A percentile compares a stretch with the other conserved stretches of the same genome.
These are phyloP conservation scores for Phlogophora meticulosa DNA, from an alignment of 2,888 invertebrate genomes.

Conservation along the genomic window DNA sequence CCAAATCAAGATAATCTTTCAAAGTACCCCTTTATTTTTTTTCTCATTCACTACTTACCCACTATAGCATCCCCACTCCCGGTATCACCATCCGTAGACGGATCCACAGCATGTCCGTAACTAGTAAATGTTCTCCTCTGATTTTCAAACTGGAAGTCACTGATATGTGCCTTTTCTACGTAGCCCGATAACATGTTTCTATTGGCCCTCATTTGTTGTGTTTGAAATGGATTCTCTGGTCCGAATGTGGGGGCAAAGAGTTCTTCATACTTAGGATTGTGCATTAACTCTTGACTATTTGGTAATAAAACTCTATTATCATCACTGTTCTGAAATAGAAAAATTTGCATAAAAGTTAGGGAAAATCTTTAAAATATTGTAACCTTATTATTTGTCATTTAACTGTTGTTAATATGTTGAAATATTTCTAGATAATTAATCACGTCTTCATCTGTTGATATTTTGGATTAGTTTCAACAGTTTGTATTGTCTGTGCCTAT, in stretches of 20 bases:
- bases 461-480: too few species aligned
- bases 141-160: conserved; percentile 99
- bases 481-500: too few species aligned
- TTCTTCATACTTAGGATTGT: conserved; percentile 98
- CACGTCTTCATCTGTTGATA: too few species aligned
- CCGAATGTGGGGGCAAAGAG: conserved; percentile 97
- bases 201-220: conserved; percentile 96
- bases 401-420: too few species aligned
- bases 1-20: too few species aligned
- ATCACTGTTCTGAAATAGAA: conserved; percentile 92
- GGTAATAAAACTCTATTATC: conserved; percentile 94
- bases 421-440: too few species aligned
- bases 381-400: neutral
- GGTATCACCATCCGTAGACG: conserved; percentile 93
- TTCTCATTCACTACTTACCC: conserved; percentile 78
- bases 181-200: conserved; percentile 98
- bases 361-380: neutral
- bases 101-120: conserved; percentile 98
- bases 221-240: conserved; percentile 98
- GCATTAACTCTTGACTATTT: conserved; percentile 95
- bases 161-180: conserved; percentile 98
- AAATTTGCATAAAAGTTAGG: conserved; percentile 12
- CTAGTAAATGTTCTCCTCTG: conserved; percentile 98
- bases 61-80: conserved; percentile 87
- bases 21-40: too few species aligned